Evolutionary conservation across 1,140 invertebrate genomes (phyloP), one percentile per base, ranked within the genome.

Genomic region (Eupristina koningsbergeri): DNA sequence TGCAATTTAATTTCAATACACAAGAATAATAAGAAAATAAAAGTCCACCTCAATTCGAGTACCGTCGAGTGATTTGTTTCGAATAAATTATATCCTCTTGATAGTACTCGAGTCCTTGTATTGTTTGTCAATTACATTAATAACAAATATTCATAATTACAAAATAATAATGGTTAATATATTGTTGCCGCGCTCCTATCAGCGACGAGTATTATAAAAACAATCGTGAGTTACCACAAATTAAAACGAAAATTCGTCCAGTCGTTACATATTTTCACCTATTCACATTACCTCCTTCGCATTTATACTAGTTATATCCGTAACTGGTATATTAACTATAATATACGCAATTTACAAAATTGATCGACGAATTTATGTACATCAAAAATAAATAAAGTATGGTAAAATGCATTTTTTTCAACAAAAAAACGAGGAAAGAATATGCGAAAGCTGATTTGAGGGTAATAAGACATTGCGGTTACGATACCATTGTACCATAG

Each of bases 401-500:
- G 58, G 53, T 71, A 58, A 45, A 78, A 34, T 26, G 17, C 29
- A 64, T 64, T 74, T 73, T 74, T 73, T 64, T 64, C 41, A 80
- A 58, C 50, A 69, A 80, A 53, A 11, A 61, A 73, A 80, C 63
- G 50, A 58, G 74, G 63, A 81, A 61, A 76, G 53, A 76, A 80
- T 76, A 67, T 80, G 71, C 76, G 77, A 79, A 84, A 74, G 13
- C 39, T 47, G 58, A 73, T 53, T 34, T 84, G 85, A 86, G 87
- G 88, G 90, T 90, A 88, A 88, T 87, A 88, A 90, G 89, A 90
- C 89, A 90, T 89, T 90, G 88, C 88, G 89, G 89, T 90, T 90
- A 90, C 87, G 87, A 89, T 90, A 89, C 88, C 87, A 89, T 89
- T 91, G 90, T 91, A 91, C 88, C 88, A 90, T 90, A 91, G 88